Base-by-base conservation (phyloP, 1,140 invertebrate species). In the Lordiphosa clarofinis region DNA sequence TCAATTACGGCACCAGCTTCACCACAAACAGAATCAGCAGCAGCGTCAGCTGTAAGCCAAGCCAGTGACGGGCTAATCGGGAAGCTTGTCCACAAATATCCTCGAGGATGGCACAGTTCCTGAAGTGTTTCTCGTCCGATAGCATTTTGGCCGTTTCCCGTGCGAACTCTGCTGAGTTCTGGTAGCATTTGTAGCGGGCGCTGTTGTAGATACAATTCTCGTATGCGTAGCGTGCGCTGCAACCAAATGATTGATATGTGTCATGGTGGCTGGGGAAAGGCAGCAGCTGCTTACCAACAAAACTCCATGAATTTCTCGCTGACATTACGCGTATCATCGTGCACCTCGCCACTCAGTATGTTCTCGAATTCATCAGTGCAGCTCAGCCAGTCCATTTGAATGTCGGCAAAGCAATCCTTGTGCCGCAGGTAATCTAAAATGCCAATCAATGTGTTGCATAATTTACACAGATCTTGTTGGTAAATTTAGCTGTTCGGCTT, bases 141-240 rank as follows among this genome's bases (percentile, higher is more conserved):
- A 88, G 42, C 75, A 87, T 87, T 84, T 87, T 86, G 37, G 87
- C 87, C 43, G 82, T 88, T 42, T 87, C 86, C 6, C 87, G 71
- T 47, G 86, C 87, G 50, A 87, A 88, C 42, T 75, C 70, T 3
- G 87, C 87, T 52, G 87, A 88, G 38, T 88, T 55, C 38, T 88
- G 71, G 38, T 88, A 87, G 69, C 87, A 88, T 49, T 88, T 88
- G 57, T 71, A 88, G 3, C 86, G 67, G 12, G 87, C 87, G 24
- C 87, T 88, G 24, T 86, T 88, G 53, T 86, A 88, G 50, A 88
- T 88, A 68, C 87, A 88, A 12, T 82, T 88, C 59, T 88, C 87
- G 57, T 88, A 88, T 6, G 84, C 87, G 31, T 79, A 73, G 8
- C 87, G 75, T 42, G 87, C 78, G 40, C 87, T 88, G 62, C 8